phyloP scores from a whole-genome alignment of 2,888 invertebrate species.

The Pardosa pseudoannulata region DNA sequence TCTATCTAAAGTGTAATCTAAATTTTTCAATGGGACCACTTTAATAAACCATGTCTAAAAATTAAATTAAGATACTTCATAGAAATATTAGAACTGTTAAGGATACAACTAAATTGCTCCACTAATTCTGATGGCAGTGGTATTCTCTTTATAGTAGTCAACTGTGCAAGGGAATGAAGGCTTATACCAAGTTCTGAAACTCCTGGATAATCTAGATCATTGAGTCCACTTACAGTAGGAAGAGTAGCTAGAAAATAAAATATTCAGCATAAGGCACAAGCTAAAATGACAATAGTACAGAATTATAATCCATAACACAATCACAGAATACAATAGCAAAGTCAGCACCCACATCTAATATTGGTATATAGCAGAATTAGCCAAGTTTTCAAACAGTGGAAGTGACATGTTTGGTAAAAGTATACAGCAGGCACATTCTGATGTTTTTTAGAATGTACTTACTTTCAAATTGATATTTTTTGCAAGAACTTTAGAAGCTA shows the following conservation, averaged over 20 bases:
- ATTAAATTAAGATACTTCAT: no score
- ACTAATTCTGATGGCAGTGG: conserved; percentile 94
- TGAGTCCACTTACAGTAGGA: conserved; percentile 91
- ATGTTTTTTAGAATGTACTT: background rate
- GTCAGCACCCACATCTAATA: background rate
- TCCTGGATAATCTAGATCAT: conserved; percentile 91
- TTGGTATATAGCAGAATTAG: no score
- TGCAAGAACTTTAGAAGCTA: no score
- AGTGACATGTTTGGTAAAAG: no score
- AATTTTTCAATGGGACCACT: no score
- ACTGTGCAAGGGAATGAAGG: conserved; percentile 76
- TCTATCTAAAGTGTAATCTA: no score
- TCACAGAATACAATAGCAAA: conserved; percentile 3
- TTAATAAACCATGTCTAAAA: no score
- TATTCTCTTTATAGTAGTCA: conserved; percentile 86
- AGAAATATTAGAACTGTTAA: conserved; percentile 78
- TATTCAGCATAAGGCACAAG: background rate
- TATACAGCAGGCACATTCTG: no score
- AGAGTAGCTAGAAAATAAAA: conserved; percentile 78
- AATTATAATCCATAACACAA: no score
- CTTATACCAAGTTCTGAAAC: conserved; percentile 85
- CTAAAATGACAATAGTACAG: no score
- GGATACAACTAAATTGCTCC: conserved; percentile 96
- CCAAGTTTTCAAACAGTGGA: background rate
- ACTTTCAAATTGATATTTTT: no score